Percentiles rank a stretch among this genome's conserved stretches.
These are phyloP conservation scores for Unio pictorum DNA, from an alignment of 2,888 invertebrate genomes.

Conservation along the genomic window DNA sequence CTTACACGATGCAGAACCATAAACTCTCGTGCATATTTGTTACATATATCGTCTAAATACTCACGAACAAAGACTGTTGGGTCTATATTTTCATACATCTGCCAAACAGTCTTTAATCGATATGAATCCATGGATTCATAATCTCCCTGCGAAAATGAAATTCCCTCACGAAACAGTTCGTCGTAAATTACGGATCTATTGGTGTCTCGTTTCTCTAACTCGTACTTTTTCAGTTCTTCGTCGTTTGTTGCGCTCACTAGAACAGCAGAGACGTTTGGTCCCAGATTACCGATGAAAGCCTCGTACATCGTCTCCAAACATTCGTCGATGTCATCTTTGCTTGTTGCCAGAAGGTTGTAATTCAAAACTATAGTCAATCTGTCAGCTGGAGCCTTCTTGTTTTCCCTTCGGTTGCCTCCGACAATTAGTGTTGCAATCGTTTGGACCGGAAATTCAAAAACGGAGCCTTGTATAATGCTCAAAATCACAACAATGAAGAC, in stretches of 20 bases:
- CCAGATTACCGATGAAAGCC: constrained; percentile 59
- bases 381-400: constrained; percentile 34
- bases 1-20: constrained; percentile 60
- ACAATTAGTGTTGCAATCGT: constrained; percentile 54
- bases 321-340: constrained; percentile 59
- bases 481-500: constrained; percentile 52
- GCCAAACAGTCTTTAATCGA: constrained; percentile 54
- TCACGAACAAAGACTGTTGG: constrained; percentile 47
- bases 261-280: constrained; percentile 54
- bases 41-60: constrained; percentile 58
- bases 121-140: constrained; percentile 44
- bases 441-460: constrained; percentile 57
- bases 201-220: constrained; percentile 50
- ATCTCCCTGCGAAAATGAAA: constrained; percentile 47
- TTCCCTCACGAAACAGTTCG: constrained; percentile 54
- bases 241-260: constrained; percentile 59
- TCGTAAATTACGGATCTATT: constrained; percentile 55
- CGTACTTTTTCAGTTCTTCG: constrained; percentile 49
- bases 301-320: constrained; percentile 61
- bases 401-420: constrained; percentile 45
- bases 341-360: constrained; percentile 54
- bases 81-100: constrained; percentile 46
- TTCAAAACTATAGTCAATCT: constrained; percentile 51
- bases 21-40: constrained; percentile 56
- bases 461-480: constrained; percentile 56